Conservation (phyloP, 2,888 invertebrate genomes). For the Chelonus formosanus region DNA sequence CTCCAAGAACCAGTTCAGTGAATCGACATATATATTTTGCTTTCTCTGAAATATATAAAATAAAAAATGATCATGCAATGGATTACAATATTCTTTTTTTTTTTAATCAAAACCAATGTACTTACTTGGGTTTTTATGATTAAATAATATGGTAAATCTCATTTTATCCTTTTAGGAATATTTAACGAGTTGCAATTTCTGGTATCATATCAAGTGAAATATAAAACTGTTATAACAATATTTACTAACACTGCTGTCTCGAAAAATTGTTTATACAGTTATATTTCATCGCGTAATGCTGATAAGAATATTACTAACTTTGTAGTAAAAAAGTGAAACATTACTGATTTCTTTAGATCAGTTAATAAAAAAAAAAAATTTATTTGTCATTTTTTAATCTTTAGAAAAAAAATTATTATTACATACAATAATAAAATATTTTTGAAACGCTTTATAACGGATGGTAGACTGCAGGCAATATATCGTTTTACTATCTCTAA, state of each 20-base stretch:
- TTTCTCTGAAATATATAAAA: neutral
- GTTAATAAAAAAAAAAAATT: too few relatives aligned
- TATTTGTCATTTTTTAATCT: too few relatives aligned
- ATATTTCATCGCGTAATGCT: constrained; percentile 8
- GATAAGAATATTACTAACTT: constrained; percentile 21
- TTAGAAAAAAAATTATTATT: too few relatives aligned
- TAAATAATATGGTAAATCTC: neutral
- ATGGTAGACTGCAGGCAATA: too few relatives aligned
- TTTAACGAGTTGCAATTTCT: constrained; percentile 1
- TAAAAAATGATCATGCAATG: neutral
- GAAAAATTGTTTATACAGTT: constrained; percentile 24
- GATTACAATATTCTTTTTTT: neutral
- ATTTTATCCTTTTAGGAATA: constrained; percentile 2
- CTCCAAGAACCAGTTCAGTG: constrained; percentile 5
- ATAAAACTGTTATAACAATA: constrained; percentile 21
- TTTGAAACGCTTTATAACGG: too few relatives aligned
- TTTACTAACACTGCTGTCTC: constrained; percentile 19
- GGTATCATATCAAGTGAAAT: neutral
- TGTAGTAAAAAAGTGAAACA: neutral
- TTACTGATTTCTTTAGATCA: too few relatives aligned
- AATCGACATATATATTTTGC: constrained; percentile 2
- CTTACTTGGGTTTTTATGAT: too few relatives aligned
- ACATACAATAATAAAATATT: too few relatives aligned
- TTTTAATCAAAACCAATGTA: neutral
- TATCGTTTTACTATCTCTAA: too few relatives aligned